Evolutionary conservation across 2,113 vertebrate genomes (phyloP).

Genomic region (Forbesichthys agassizii): DNA sequence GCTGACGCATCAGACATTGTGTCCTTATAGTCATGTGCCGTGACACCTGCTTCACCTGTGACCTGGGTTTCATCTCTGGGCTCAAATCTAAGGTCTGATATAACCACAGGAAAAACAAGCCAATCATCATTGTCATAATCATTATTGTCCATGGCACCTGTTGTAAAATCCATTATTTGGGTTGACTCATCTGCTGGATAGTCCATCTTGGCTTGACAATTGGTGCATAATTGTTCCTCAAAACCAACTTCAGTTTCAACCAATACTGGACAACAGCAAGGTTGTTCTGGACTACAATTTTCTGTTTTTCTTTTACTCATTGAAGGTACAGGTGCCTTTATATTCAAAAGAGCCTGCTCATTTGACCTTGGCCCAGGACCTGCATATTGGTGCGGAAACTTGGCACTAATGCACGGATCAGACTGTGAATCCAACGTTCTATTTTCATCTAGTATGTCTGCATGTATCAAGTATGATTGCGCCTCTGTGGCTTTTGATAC

Average conservation of each 20-base stretch:
- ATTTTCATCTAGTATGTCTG: neutral
- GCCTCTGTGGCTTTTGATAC: too few relatives aligned
- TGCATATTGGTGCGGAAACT: neutral
- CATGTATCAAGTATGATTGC: slow-evolving; percentile 5
- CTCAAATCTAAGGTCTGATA: slow-evolving; percentile 17
- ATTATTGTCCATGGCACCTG: neutral
- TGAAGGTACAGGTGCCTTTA: neutral
- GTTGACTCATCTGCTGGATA: neutral
- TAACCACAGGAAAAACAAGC: slow-evolving; percentile 1
- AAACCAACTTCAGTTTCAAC: slow-evolving; percentile 2
- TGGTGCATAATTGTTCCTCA: neutral
- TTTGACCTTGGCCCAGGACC: neutral
- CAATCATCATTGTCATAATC: slow-evolving; percentile 9
- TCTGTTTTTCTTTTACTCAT: neutral
- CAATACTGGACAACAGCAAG: neutral
- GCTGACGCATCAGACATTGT: neutral
- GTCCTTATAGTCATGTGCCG: neutral
- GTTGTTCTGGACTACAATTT: neutral
- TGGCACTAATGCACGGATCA: too few relatives aligned
- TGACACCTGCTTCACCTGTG: neutral
- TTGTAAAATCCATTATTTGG: neutral
- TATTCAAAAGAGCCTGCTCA: neutral
- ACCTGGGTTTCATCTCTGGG: neutral
- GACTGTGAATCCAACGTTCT: neutral
- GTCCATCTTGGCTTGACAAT: neutral